Evolutionary conservation across 2,113 vertebrate species (phyloP).

Genomic region (Tragelaphus scriptus): DNA sequence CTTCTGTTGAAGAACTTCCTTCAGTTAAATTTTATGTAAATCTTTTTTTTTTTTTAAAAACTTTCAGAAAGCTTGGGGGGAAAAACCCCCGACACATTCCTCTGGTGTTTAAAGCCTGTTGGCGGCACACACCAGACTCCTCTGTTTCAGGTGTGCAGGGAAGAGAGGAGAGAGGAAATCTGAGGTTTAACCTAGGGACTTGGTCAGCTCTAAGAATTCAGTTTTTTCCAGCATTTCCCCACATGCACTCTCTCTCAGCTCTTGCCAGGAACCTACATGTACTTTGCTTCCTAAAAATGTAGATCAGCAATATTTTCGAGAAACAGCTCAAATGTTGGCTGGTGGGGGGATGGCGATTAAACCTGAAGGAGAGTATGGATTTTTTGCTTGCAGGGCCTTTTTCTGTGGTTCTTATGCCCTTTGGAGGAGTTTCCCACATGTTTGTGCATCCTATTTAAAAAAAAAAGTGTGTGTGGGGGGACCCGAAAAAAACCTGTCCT

Average conservation of each 20-base stretch:
- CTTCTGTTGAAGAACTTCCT: conserved; percentile 4
- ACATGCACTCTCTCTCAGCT: background rate
- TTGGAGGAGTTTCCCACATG: conserved; percentile 6
- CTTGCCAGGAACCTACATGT: conserved; percentile 2
- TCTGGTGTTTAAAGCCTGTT: background rate
- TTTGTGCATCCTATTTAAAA: conserved; percentile 15
- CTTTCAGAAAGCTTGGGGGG: background rate
- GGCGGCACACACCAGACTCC: background rate
- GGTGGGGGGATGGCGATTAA: background rate
- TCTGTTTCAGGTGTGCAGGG: background rate
- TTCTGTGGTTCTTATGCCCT: background rate
- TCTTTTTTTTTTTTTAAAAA: background rate
- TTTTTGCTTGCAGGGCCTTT: background rate
- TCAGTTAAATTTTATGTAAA: background rate
- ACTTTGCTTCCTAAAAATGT: conserved; percentile 4
- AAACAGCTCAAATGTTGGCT: background rate
- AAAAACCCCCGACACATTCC: background rate
- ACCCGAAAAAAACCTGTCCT: conserved; percentile 29
- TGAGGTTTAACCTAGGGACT: background rate
- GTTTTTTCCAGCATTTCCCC: background rate
- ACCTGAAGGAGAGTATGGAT: background rate
- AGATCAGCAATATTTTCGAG: conserved; percentile 6
- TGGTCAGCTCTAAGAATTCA: background rate
- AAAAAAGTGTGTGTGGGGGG: background rate
- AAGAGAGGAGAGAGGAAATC: background rate